phyloP scores from a whole-genome alignment of 1,140 invertebrate genomes.

The Drosophila busckii region DNA sequence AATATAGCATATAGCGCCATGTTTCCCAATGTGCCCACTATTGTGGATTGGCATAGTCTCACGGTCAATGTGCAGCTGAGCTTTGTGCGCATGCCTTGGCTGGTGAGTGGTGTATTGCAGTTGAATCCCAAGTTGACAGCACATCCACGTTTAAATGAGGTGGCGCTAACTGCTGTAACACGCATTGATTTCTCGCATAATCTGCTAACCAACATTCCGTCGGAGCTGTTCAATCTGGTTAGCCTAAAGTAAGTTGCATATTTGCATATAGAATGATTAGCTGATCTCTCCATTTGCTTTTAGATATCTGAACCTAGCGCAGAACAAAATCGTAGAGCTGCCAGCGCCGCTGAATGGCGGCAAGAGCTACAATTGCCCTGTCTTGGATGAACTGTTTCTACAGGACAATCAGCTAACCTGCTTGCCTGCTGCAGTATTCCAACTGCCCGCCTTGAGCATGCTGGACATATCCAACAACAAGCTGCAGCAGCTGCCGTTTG shows the following conservation, averaged over 20 bases:
- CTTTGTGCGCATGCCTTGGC: constrained; percentile 88
- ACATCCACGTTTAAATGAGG: constrained; percentile 84
- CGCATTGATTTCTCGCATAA: constrained; percentile 96
- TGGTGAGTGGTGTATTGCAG: constrained; percentile 89
- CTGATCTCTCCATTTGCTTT: constrained; percentile 16
- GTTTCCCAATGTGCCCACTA: constrained; percentile 91
- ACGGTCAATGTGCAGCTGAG: constrained; percentile 84
- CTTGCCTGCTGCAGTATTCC: constrained; percentile 89
- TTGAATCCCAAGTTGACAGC: constrained; percentile 90
- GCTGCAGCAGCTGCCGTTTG: constrained; percentile 89
- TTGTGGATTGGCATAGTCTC: constrained; percentile 95
- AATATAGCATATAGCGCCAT: constrained; percentile 88
- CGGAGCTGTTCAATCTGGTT: constrained; percentile 89
- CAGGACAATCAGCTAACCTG: constrained; percentile 92
- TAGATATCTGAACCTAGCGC: constrained; percentile 90
- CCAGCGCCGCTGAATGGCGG: constrained; percentile 21
- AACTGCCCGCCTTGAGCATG: constrained; percentile 87
- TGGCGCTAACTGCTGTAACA: constrained; percentile 93
- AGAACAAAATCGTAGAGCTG: constrained; percentile 89
- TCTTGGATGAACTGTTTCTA: constrained; percentile 92
- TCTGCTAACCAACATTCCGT: constrained; percentile 88
- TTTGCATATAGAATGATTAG: not conserved
- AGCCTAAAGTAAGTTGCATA: constrained; percentile 80
- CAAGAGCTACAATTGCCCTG: constrained; percentile 83
- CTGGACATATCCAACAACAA: constrained; percentile 97